Evolutionary conservation across 2,113 vertebrate genomes (phyloP), one percentile per base, ranked within the genome.

Genomic region (Cyanoliseus patagonus): DNA sequence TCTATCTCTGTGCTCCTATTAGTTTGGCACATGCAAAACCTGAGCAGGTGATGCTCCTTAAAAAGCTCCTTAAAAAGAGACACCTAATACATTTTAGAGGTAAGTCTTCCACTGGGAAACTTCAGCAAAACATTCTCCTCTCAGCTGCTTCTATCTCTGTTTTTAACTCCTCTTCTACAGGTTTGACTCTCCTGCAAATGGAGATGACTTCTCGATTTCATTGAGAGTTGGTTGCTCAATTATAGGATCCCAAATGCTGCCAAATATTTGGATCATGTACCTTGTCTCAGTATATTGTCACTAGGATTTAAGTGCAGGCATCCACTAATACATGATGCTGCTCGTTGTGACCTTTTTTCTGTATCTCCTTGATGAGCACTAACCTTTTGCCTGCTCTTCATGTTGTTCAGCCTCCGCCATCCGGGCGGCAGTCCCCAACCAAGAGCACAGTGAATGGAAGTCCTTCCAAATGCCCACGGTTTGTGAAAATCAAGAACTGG

Each of bases 401-500:
- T 61, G 1, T 46, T 62, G 83, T 95, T 25, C 97, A 99, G 99
- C 95, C 98, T 11, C 95, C 94, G 0, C 90, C 98, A 3, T 95
- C 97, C 0, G 98, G 97, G 41, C 97, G 72, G 73, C 97, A 98
- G 87, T 99, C 99, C 6, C 99, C 99, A 4, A 97, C 97, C 3
- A 99, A 98, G 97, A 97, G 77, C 5, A 28, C 97, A 20, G 97
- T 91, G 90, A 99, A 99, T 0, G 99, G 98, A 68, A 99, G 99
- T 84, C 99, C 99, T 37, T 99, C 99, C 95, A 99, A 99, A 94
- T 99, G 99, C 91, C 99, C 99, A 0, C 98, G 99, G 25, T 99
- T 99, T 70, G 97, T 99, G 89, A 99, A 99, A 93, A 97, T 99
- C 95, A 99, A 98, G 97, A 99, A 99, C 98, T 99, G 99, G 99